Percentiles rank a stretch among this genome's conserved stretches.
These are phyloP conservation scores for Panthera uncia DNA, from an alignment of 2,113 vertebrate genomes.

Conservation along the genomic window DNA sequence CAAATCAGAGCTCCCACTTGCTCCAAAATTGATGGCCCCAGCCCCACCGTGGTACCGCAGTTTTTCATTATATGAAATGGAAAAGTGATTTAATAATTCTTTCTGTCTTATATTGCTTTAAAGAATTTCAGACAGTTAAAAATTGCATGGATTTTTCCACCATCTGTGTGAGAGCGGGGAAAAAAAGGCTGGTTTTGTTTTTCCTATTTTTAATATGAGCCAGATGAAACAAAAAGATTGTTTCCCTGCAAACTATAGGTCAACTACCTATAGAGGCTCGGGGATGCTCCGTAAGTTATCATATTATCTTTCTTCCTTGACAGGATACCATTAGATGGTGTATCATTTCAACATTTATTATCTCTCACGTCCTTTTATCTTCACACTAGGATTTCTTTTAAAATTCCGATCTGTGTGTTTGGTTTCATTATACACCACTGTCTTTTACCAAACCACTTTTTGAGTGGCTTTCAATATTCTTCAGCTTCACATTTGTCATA, in stretches of 20 bases:
- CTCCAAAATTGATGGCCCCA: conserved; percentile 90
- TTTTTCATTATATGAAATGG: conserved; percentile 92
- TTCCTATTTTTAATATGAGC: conserved; percentile 90
- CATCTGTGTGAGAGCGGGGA: conserved; percentile 91
- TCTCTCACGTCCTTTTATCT: conserved; percentile 91
- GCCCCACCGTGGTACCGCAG: conserved; percentile 87
- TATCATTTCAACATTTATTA: conserved; percentile 93
- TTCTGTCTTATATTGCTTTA: conserved; percentile 90
- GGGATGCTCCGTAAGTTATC: conserved; percentile 94
- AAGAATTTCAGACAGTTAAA: conserved; percentile 90
- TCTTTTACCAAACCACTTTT: conserved; percentile 82
- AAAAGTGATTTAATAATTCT: conserved; percentile 92
- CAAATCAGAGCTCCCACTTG: conserved; percentile 89
- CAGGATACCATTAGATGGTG: conserved; percentile 94
- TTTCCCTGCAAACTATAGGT: conserved; percentile 93
- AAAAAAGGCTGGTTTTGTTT: conserved; percentile 89
- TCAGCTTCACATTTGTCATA: conserved; percentile 85
- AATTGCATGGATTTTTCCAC: conserved; percentile 90
- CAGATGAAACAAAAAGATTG: conserved; percentile 93
- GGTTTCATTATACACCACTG: conserved; percentile 85
- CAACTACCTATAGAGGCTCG: conserved; percentile 91
- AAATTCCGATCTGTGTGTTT: conserved; percentile 86
- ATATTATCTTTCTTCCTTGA: conserved; percentile 95
- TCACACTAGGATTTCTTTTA: conserved; percentile 88
- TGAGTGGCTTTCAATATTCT: conserved; percentile 84